Evolutionary conservation across 1,140 invertebrate species (phyloP).

Genomic region (Drosophila neocordata): DNA sequence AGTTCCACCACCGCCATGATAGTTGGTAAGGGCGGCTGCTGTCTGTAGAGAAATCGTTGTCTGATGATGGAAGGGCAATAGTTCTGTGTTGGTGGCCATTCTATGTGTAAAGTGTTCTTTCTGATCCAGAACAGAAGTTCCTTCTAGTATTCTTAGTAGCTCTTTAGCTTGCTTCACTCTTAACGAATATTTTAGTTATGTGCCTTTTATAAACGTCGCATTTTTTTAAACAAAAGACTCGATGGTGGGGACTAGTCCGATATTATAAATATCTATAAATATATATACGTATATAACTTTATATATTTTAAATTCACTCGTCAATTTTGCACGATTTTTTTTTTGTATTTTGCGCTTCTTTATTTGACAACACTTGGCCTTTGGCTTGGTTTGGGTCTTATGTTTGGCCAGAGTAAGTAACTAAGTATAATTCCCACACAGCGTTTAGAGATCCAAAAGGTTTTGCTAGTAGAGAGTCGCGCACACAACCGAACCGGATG

Average conservation of each 20-base stretch:
- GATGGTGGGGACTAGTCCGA: constrained; percentile 13
- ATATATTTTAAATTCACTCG: constrained; percentile 1
- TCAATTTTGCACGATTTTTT: constrained; percentile 1
- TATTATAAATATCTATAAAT: neutral
- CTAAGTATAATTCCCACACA: constrained; percentile 5
- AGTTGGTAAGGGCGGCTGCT: constrained; percentile 71
- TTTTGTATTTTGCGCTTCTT: constrained; percentile 10
- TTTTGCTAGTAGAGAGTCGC: constrained; percentile 20
- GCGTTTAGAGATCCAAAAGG: constrained; percentile 16
- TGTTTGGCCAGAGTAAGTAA: neutral
- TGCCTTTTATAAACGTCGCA: constrained; percentile 48
- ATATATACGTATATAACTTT: neutral
- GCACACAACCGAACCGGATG: constrained; percentile 52
- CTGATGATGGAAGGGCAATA: constrained; percentile 80
- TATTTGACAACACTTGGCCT: constrained; percentile 17
- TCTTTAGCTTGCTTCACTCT: constrained; percentile 23
- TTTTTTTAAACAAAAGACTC: constrained; percentile 31
- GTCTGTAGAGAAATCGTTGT: constrained; percentile 78
- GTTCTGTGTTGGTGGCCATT: constrained; percentile 81
- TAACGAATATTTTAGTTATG: constrained; percentile 10
- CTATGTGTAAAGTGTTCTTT: constrained; percentile 15
- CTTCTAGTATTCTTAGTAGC: neutral
- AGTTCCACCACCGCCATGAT: constrained; percentile 66
- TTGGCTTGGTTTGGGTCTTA: constrained; percentile 26
- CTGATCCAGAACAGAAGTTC: neutral